A percentile compares a stretch with the other conserved stretches of the same genome.
phyloP scores from a whole-genome alignment of 2,888 invertebrate genomes.

The Pyralis farinalis region DNA sequence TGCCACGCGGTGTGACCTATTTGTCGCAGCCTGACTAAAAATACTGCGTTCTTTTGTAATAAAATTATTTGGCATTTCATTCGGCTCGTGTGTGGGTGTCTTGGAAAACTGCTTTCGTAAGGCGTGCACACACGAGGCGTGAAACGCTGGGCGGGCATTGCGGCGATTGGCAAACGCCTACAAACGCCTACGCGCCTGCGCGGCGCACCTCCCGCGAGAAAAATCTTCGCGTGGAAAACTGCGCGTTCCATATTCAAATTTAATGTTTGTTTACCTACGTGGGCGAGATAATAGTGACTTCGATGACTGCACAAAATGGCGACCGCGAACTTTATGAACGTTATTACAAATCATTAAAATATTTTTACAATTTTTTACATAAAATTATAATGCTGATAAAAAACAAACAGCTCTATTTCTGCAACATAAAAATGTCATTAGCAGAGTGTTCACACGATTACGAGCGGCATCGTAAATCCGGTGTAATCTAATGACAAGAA shows the following conservation, averaged over 20 bases:
- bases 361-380: conserved; percentile 15
- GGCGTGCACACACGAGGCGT: conserved; percentile 47
- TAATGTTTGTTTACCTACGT: conserved; percentile 54
- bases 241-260: conserved; percentile 44
- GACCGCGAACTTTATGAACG: conserved; percentile 35
- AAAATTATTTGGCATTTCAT: conserved; percentile 25
- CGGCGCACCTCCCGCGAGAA: conserved; percentile 56
- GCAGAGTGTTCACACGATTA: conserved; percentile 12
- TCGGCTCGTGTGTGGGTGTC: conserved; percentile 27
- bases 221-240: conserved; percentile 67
- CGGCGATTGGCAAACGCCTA: conserved; percentile 77
- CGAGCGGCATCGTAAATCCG: conserved; percentile 22
- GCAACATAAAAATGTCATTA: conserved; percentile 11
- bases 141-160: conserved; percentile 58
- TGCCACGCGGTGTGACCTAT: conserved; percentile 7
- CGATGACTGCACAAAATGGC: conserved; percentile 50
- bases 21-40: conserved; percentile 13
- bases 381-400: conserved; percentile 10
- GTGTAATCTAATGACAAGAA: conserved; percentile 23
- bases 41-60: conserved; percentile 13
- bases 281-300: conserved; percentile 47
- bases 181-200: conserved; percentile 79
- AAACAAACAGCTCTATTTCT: conserved; percentile 11
- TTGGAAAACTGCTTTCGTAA: conserved; percentile 26
- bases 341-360: conserved; percentile 30